phyloP scores from a whole-genome alignment of 2,113 vertebrate genomes.

The Blennius ocellaris region DNA sequence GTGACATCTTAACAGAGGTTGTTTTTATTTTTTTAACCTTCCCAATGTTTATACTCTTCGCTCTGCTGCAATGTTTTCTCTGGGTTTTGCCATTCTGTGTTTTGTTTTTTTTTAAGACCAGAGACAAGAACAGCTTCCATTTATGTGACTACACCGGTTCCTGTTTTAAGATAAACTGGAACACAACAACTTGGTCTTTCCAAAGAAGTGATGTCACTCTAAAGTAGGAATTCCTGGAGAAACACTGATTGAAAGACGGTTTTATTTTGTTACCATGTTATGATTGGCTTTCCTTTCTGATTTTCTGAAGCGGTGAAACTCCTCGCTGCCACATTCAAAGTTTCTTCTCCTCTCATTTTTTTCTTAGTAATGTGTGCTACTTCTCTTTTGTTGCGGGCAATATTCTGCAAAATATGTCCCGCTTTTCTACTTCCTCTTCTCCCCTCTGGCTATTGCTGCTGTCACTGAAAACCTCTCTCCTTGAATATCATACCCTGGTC shows the following conservation, averaged over 20 bases:
- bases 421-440: slow-evolving; percentile 1
- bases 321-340: not conserved
- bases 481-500: slow-evolving; percentile 20
- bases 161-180: no score
- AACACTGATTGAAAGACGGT: not conserved
- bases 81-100: not conserved
- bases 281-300: not conserved
- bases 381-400: slow-evolving; percentile 10
- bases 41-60: no score
- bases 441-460: slow-evolving; percentile 37
- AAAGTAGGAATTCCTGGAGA: not conserved
- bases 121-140: no score
- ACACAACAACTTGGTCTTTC: no score
- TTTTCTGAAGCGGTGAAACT: not conserved
- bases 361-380: not conserved
- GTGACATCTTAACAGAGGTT: no score
- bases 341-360: slow-evolving; percentile 3
- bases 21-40: no score
- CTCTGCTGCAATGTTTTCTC: no score
- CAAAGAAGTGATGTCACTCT: no score
- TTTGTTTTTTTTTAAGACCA: no score
- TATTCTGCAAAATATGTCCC: slow-evolving; percentile 9
- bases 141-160: no score
- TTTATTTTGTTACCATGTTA: not conserved
- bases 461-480: slow-evolving; percentile 47